Evolutionary conservation across 2,888 invertebrate genomes (phyloP), one percentile per base, ranked within the genome.

Genomic region (Nemoura dubitans): DNA sequence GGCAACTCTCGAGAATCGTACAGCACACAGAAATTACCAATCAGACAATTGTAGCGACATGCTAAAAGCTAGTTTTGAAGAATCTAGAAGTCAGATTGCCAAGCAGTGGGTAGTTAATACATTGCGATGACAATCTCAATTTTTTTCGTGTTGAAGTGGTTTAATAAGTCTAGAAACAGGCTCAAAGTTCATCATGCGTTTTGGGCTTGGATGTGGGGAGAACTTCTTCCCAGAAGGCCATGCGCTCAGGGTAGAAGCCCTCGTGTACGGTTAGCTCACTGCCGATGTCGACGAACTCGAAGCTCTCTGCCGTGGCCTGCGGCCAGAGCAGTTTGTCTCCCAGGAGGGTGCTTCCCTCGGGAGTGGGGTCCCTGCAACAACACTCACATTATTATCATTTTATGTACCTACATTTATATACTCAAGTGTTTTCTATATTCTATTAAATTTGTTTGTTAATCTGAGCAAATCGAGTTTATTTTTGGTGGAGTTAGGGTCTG

Each of bases 201-300:
- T 78, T 78, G 0, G 78, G 7, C 78, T 78, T 14, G 25, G 78
- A 1, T 25, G 78, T 78, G 16, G 28, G 27, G 28, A 78, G 26
- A 28, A 84, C 59, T 26, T 84, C 29, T 2, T 88, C 88, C 88
- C 88, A 88, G 26, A 88, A 87, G 14, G 83, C 84, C 76, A 88
- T 88, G 30, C 87, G 87, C 21, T 87, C 85, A 0, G 78, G 78
- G 59, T 87, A 87, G 76, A 88, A 87, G 30, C 78, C 83, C 14
- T 83, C 85, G 27, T 83, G 28, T 6, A 87, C 82, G 25, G 81
- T 84, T 16, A 87, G 29, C 27, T 87, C 27, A 3, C 80, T 85
- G 26, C 43, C 85, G 21, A 88, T 86, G 26, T 87, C 87, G 25
- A 88, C 80, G 42, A 85, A 88, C 26, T 84, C 30, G 27, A 87